Evolutionary conservation across 64 coral and sea anemone species (phyloP).

Genomic region (Montipora cactus): DNA sequence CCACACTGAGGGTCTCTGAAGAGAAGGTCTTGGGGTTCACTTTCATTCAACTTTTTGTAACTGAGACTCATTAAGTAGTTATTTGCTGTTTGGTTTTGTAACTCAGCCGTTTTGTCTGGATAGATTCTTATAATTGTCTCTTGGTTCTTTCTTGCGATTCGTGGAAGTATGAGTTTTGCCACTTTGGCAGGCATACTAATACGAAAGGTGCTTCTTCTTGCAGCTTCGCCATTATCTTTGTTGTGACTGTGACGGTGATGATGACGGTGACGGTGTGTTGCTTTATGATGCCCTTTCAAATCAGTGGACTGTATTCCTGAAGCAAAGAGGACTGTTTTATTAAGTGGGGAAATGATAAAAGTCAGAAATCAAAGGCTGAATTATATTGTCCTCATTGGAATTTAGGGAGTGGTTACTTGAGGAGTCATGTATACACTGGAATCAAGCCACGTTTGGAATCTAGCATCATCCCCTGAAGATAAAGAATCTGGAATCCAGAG

Average conservation of each 20-base stretch:
- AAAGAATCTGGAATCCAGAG: no score
- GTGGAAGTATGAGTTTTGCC: conserved; percentile 64
- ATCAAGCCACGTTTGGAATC: no score
- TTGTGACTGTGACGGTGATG: neutral
- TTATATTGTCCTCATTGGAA: no score
- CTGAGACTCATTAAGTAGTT: conserved; percentile 36
- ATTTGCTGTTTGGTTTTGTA: conserved; percentile 13
- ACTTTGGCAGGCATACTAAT: conserved; percentile 52
- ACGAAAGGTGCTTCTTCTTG: conserved; percentile 30
- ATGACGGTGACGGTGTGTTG: neutral
- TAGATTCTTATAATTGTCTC: conserved; percentile 71
- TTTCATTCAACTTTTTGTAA: conserved; percentile 28
- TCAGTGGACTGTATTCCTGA: neutral
- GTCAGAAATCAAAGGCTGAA: no score
- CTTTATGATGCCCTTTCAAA: neutral
- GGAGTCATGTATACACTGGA: no score
- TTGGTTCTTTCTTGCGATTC: conserved; percentile 69
- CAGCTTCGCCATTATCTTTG: neutral
- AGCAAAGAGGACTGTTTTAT: neutral
- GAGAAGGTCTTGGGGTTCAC: neutral
- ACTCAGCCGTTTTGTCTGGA: conserved; percentile 24
- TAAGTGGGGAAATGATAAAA: neutral
- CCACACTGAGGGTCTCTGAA: neutral
- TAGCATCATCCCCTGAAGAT: no score
- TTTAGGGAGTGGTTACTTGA: no score